Percentiles rank a stretch among this genome's conserved stretches.
phyloP scores from a whole-genome alignment of 2,888 invertebrate species.

The Eupithecia subfuscata region DNA sequence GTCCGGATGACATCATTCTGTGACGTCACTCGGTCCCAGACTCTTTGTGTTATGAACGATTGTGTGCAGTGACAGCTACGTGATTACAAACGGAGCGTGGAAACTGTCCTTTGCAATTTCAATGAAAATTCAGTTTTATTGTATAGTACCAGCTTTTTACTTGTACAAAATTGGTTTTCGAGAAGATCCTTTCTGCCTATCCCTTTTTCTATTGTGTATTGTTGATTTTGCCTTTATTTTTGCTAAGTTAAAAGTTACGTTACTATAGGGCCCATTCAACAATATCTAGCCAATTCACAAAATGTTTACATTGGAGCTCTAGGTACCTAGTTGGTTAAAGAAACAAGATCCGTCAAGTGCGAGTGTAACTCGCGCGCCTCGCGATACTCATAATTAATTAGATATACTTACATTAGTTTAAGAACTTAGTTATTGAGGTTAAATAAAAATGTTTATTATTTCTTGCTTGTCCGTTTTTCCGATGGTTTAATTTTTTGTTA shows the following conservation, averaged over 20 bases:
- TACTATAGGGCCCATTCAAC: background rate
- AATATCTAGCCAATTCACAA: background rate
- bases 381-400: too few relatives aligned
- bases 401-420: too few relatives aligned
- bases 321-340: too few relatives aligned
- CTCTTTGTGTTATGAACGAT: slow-evolving; percentile 25
- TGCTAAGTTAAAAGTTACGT: background rate
- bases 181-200: background rate
- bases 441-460: too few relatives aligned
- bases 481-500: too few relatives aligned
- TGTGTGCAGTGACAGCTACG: slow-evolving; percentile 21
- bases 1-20: slow-evolving; percentile 7
- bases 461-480: too few relatives aligned
- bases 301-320: too few relatives aligned
- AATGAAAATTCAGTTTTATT: background rate
- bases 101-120: slow-evolving; percentile 17
- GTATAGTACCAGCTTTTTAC: background rate
- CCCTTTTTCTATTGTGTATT: background rate
- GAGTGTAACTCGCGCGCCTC: too few relatives aligned
- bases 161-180: too few relatives aligned
- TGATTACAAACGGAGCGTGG: slow-evolving; percentile 26
- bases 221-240: background rate
- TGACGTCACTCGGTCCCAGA: slow-evolving; percentile 21
- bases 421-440: too few relatives aligned
- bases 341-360: too few relatives aligned